These are phyloP conservation scores for Meloidogyne chitwoodi DNA, from an alignment of 1,140 invertebrate genomes.

Conservation along the genomic window DNA sequence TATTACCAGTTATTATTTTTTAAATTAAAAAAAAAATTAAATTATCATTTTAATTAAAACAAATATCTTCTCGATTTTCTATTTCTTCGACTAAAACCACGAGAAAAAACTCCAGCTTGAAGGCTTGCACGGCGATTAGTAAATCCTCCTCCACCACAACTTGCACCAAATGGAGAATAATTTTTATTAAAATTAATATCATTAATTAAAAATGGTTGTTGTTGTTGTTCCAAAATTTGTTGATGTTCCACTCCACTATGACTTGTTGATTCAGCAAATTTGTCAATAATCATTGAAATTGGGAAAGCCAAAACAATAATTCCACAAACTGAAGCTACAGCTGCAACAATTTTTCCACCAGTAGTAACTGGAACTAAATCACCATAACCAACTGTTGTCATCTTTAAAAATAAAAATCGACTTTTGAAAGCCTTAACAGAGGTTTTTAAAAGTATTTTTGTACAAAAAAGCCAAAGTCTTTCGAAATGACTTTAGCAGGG, in stretches of 20 bases:
- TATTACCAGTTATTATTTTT: neutral
- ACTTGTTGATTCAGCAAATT: constrained; percentile 50
- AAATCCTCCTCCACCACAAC: neutral
- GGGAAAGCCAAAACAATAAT: constrained; percentile 51
- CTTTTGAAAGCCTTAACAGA: no score
- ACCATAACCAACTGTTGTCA: constrained; percentile 69
- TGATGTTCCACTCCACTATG: constrained; percentile 12
- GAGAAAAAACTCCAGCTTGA: neutral
- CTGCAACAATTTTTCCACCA: constrained; percentile 39
- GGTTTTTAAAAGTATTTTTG: no score
- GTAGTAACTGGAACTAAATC: constrained; percentile 72
- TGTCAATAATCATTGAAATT: constrained; percentile 56
- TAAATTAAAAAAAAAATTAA: neutral
- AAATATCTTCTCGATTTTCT: constrained; percentile 26
- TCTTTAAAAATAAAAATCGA: constrained; percentile 7
- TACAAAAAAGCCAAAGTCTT: no score
- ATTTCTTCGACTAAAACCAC: neutral
- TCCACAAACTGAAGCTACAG: constrained; percentile 48
- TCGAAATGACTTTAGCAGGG: no score
- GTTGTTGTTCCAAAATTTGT: constrained; percentile 3
- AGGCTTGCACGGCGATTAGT: neutral
- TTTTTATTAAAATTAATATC: constrained; percentile 25
- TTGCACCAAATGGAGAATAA: neutral
- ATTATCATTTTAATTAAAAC: constrained; percentile 20
- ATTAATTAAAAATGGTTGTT: constrained; percentile 10